phyloP scores from a whole-genome alignment of 2,888 invertebrate species.

The Hetaerina titia region DNA sequence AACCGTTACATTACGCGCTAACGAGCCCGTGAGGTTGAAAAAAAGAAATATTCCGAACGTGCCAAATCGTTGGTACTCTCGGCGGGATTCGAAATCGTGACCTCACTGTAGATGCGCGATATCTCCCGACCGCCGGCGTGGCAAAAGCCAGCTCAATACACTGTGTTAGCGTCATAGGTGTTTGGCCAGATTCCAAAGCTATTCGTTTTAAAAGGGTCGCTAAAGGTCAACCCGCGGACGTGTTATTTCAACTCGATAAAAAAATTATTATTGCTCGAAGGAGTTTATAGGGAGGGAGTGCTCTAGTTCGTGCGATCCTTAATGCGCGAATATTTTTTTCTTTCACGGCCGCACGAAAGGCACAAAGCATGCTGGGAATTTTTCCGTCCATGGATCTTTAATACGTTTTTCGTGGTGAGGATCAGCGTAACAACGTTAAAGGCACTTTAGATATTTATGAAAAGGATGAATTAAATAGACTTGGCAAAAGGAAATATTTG shows the following conservation, averaged over 20 bases:
- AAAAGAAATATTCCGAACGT: not conserved
- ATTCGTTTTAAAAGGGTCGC: slow-evolving; percentile 65
- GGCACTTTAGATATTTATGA: not conserved
- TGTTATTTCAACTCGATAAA: slow-evolving; percentile 57
- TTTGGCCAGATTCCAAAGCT: slow-evolving; percentile 57
- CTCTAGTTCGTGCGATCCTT: slow-evolving; percentile 42
- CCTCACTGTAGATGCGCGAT: slow-evolving; percentile 59
- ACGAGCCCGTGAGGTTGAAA: not conserved
- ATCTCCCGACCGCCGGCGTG: not conserved
- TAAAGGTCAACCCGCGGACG: slow-evolving; percentile 52
- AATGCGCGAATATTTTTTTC: not conserved
- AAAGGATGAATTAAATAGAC: not conserved
- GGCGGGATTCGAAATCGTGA: slow-evolving; percentile 64
- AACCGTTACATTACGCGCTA: slow-evolving; percentile 19
- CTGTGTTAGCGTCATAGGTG: slow-evolving; percentile 45
- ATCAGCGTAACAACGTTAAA: not conserved
- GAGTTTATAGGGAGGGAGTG: slow-evolving; percentile 32
- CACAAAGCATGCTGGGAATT: not conserved
- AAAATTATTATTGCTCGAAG: slow-evolving; percentile 52
- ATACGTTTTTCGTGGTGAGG: not conserved
- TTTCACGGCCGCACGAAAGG: not conserved
- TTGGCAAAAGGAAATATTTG: not conserved
- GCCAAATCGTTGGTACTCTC: slow-evolving; percentile 49
- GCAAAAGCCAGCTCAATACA: slow-evolving; percentile 58
- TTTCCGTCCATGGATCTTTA: not conserved